phyloP scores from a whole-genome alignment of 2,888 invertebrate species.

The Trypoxylon attenuatum region DNA sequence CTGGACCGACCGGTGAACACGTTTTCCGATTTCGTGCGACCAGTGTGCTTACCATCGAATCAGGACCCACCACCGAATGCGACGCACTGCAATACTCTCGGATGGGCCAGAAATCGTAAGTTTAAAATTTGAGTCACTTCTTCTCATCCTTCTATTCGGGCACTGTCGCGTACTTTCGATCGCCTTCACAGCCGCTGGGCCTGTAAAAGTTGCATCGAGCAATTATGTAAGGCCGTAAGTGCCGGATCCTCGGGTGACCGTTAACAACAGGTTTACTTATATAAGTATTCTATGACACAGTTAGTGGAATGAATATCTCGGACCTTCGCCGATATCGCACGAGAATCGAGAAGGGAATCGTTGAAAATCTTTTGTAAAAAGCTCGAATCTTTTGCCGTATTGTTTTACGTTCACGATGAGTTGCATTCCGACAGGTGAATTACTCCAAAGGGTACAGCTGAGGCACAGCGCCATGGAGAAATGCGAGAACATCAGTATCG shows the following conservation, averaged over 20 bases:
- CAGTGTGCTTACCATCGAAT: constrained; percentile 85
- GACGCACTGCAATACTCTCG: constrained; percentile 86
- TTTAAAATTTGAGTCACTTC: constrained; percentile 5
- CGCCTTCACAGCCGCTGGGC: too few species aligned
- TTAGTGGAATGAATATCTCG: too few species aligned
- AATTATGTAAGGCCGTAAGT: constrained; percentile 29
- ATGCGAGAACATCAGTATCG: constrained; percentile 90
- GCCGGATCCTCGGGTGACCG: too few species aligned
- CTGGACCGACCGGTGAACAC: constrained; percentile 84
- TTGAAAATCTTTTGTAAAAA: too few species aligned
- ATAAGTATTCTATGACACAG: too few species aligned
- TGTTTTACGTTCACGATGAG: not conserved
- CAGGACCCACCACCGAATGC: constrained; percentile 73
- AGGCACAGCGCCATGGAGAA: constrained; percentile 85
- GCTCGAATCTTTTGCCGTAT: too few species aligned
- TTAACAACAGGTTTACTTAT: too few species aligned
- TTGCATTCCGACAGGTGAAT: constrained; percentile 76
- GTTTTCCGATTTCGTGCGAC: constrained; percentile 87
- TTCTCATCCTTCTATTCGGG: not conserved
- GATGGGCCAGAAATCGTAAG: constrained; percentile 88
- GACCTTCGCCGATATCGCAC: too few species aligned
- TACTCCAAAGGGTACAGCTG: constrained; percentile 87
- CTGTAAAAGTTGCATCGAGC: too few species aligned
- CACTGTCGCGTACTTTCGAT: not conserved
- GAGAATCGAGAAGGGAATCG: too few species aligned